Percentiles rank a stretch among this genome's conserved stretches.
Evolutionary conservation across 2,113 vertebrate species (phyloP).

Genomic region (Sakesphorus luctuosus): DNA sequence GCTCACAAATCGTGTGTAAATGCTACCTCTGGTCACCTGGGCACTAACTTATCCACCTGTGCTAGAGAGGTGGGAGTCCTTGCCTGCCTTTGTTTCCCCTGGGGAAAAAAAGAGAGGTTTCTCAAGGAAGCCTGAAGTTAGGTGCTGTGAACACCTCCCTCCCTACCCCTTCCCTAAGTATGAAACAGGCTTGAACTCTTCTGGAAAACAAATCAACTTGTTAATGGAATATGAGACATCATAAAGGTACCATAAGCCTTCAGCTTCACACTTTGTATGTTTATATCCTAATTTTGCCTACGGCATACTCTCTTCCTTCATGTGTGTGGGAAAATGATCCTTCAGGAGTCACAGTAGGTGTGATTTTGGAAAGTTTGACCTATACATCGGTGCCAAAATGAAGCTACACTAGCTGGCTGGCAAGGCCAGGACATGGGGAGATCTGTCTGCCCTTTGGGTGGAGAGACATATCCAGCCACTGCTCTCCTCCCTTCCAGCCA

Average conservation of each 20-base stretch:
- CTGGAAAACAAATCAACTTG: neutral
- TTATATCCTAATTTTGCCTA: neutral
- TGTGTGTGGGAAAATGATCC: neutral
- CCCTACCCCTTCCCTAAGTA: neutral
- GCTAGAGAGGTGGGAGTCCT: neutral
- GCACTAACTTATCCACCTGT: neutral
- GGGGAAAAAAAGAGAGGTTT: neutral
- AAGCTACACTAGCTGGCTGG: neutral
- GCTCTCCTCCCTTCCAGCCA: neutral
- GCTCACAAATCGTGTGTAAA: neutral
- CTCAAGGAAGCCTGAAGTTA: neutral
- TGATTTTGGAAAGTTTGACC: neutral
- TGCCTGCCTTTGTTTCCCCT: neutral
- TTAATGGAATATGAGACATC: neutral
- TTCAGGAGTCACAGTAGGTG: accelerated
- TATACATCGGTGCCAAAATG: neutral
- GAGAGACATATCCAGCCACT: accelerated
- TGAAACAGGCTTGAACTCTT: neutral
- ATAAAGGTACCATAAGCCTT: neutral
- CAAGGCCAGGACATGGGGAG: neutral
- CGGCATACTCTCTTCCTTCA: neutral
- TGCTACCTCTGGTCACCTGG: neutral
- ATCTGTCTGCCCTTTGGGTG: neutral
- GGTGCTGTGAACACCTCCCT: neutral
- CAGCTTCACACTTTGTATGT: neutral